Conservation (phyloP, 53 echinoderm and acorn worm species). For the Echinometra lucunter region DNA sequence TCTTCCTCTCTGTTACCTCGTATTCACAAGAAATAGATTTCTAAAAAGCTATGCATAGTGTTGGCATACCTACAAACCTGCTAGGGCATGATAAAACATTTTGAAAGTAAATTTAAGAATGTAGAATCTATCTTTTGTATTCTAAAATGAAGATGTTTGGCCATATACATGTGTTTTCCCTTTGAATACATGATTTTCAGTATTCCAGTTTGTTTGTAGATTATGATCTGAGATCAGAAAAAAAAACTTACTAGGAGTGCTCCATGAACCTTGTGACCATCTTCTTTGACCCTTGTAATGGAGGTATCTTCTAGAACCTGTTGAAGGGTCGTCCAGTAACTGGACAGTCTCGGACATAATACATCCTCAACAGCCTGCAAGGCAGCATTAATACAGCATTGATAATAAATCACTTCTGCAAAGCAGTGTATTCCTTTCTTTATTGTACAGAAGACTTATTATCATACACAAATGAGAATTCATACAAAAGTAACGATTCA, state of each 20-base stretch:
- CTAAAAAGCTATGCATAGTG: not conserved
- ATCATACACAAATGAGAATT: too few species aligned
- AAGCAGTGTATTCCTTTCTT: not conserved
- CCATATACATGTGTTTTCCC: not conserved
- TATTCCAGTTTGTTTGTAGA: not conserved
- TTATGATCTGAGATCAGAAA: not conserved
- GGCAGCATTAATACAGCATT: not conserved
- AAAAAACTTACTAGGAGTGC: conserved; percentile 84
- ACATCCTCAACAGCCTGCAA: conserved; percentile 95
- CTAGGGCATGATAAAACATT: not conserved
- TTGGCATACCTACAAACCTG: not conserved
- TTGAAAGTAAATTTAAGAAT: not conserved
- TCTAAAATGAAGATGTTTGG: not conserved
- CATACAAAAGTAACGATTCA: too few species aligned
- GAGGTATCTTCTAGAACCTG: conserved; percentile 90
- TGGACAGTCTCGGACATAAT: conserved; percentile 80
- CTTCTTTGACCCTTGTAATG: conserved; percentile 88
- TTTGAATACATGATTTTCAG: too few species aligned
- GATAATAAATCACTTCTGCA: too few species aligned
- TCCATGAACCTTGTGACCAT: conserved; percentile 95
- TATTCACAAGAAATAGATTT: not conserved
- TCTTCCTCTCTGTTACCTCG: not conserved
- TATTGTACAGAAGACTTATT: too few species aligned
- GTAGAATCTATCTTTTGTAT: not conserved
- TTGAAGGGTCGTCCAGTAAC: conserved; percentile 89